Evolutionary conservation across 2,888 invertebrate species (phyloP).

Genomic region (Ceratothoa steindachneri): DNA sequence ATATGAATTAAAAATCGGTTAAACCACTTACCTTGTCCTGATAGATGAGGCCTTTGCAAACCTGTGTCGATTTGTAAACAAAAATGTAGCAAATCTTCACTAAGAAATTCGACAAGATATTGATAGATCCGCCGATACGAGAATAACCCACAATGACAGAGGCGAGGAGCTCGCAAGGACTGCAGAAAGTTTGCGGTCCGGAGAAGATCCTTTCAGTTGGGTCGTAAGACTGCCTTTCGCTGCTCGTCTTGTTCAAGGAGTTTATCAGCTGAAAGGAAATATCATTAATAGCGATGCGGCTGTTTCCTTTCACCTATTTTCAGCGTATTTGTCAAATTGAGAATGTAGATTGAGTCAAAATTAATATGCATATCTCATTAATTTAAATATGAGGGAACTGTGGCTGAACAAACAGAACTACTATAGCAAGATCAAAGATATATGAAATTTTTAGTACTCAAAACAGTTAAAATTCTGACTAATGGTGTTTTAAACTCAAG

Average conservation of each 20-base stretch:
- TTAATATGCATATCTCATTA: too few relatives aligned
- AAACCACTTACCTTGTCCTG: constrained; percentile 39
- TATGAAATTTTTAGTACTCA: too few relatives aligned
- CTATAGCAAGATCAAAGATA: too few relatives aligned
- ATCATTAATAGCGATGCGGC: too few relatives aligned
- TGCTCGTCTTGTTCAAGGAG: not conserved
- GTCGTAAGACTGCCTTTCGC: not conserved
- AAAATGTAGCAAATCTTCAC: constrained; percentile 34
- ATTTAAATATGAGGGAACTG: too few relatives aligned
- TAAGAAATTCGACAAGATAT: constrained; percentile 30
- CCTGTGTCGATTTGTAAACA: constrained; percentile 17
- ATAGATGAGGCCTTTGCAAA: constrained; percentile 32
- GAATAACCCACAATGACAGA: constrained; percentile 28
- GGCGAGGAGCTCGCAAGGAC: constrained; percentile 23
- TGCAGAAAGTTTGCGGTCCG: constrained; percentile 9
- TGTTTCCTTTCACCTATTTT: too few relatives aligned
- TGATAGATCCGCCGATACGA: constrained; percentile 22
- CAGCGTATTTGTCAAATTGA: too few relatives aligned
- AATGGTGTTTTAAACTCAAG: too few relatives aligned
- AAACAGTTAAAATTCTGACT: too few relatives aligned
- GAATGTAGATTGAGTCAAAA: too few relatives aligned
- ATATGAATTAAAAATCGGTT: too few relatives aligned
- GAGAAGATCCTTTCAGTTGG: constrained; percentile 25
- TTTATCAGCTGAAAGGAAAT: not conserved
- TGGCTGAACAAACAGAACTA: too few relatives aligned